Percentiles rank a stretch among this genome's conserved stretches.
Evolutionary conservation across 2,888 invertebrate species (phyloP).

Genomic region (Anticlea derivata): DNA sequence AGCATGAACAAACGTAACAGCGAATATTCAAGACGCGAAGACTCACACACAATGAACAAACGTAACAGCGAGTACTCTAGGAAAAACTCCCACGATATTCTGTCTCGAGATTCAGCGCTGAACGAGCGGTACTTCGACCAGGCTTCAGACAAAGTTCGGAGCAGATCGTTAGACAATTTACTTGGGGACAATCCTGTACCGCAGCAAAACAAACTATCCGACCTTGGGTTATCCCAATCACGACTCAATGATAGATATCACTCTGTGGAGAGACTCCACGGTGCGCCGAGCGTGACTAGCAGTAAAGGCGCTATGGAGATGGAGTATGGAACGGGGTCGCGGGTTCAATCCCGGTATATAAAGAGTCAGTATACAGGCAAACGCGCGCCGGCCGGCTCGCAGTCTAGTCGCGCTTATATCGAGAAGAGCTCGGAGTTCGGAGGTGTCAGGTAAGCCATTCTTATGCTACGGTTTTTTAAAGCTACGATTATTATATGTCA

Average conservation of each 20-base stretch:
- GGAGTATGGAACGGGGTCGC: constrained; percentile 86
- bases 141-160: constrained; percentile 89
- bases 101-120: constrained; percentile 92
- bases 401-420: constrained; percentile 93
- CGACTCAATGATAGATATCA: constrained; percentile 95
- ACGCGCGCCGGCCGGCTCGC: constrained; percentile 92
- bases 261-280: constrained; percentile 89
- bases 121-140: constrained; percentile 95
- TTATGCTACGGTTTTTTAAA: background rate
- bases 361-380: constrained; percentile 93
- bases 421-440: constrained; percentile 90
- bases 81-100: constrained; percentile 89
- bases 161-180: constrained; percentile 91
- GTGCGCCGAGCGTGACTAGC: constrained; percentile 84
- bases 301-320: constrained; percentile 86
- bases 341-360: constrained; percentile 88
- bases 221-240: constrained; percentile 92
- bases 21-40: constrained; percentile 20
- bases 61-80: constrained; percentile 71
- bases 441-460: constrained; percentile 78
- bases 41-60: constrained; percentile 37
- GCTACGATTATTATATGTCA: too few relatives aligned
- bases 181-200: constrained; percentile 87
- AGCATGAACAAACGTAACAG: constrained; percentile 22
- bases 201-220: constrained; percentile 86